A percentile compares a stretch with the other conserved stretches of the same genome.
These are phyloP conservation scores for Cantharis rustica DNA, from an alignment of 2,888 invertebrate genomes.

Conservation along the genomic window DNA sequence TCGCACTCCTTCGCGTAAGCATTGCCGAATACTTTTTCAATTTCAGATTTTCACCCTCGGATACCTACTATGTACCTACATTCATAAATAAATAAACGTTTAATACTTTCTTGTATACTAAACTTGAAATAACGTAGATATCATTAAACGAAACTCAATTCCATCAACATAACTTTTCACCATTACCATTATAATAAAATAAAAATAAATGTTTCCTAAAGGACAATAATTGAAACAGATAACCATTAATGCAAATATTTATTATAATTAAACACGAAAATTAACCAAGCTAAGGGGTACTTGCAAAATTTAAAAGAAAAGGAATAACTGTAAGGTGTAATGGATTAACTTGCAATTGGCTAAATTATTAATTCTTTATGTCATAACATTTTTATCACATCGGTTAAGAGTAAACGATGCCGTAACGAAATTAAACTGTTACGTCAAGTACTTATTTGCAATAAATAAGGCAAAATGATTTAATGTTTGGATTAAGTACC, in stretches of 20 bases:
- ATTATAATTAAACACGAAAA: neutral
- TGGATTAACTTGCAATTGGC: neutral
- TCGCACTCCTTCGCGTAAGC: too few relatives aligned
- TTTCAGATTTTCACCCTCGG: neutral
- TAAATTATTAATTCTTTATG: conserved; percentile 1
- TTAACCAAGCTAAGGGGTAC: neutral
- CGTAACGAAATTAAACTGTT: conserved; percentile 1
- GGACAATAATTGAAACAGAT: conserved; percentile 13
- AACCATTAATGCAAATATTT: neutral
- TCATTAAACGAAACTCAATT: conserved; percentile 12
- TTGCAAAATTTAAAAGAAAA: neutral
- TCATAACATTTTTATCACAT: conserved; percentile 3
- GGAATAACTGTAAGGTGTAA: neutral
- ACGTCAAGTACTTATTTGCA: neutral
- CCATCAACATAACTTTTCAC: conserved; percentile 13
- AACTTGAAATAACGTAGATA: neutral
- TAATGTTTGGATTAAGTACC: neutral
- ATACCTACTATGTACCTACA: neutral
- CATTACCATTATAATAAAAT: conserved; percentile 8
- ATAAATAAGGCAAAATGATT: neutral
- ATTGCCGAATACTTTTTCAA: neutral
- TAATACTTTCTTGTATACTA: neutral
- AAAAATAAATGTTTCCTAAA: conserved; percentile 4
- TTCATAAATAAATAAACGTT: neutral
- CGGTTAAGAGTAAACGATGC: neutral